A percentile compares a stretch with the other conserved stretches of the same genome.
Conservation (phyloP, 2,797 vertebrate genomes). For the Gambelia wislizenii region DNA sequence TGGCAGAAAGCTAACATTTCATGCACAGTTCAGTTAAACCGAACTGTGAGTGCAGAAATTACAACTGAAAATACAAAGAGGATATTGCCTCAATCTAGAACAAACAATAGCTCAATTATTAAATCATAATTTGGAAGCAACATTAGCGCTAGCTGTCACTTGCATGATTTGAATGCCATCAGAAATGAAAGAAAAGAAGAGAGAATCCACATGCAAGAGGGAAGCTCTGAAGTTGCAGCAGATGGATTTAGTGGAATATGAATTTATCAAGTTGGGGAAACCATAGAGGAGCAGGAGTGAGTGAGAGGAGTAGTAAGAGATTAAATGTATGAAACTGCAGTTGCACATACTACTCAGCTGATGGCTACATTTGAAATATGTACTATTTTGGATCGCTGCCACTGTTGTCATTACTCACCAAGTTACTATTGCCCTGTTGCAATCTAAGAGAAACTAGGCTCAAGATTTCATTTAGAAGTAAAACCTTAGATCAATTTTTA, state of each 20-base stretch:
- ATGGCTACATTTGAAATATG: neutral
- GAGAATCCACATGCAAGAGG: neutral
- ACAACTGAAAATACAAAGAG: neutral
- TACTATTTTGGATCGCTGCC: neutral
- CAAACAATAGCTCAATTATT: neutral
- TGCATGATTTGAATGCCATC: neutral
- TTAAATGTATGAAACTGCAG: neutral
- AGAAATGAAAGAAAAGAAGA: neutral
- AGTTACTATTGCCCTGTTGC: conserved; percentile 4
- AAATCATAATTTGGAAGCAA: neutral
- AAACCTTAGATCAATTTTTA: conserved; percentile 11
- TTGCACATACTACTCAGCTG: neutral
- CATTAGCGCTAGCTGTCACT: neutral
- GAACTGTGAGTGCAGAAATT: neutral
- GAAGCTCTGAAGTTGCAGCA: neutral
- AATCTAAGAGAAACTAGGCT: neutral
- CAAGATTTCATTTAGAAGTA: neutral
- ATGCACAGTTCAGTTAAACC: neutral
- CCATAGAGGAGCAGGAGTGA: neutral
- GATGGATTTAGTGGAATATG: neutral
- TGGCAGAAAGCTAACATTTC: neutral
- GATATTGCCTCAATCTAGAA: neutral
- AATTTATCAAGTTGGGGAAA: neutral
- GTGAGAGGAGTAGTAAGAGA: neutral
- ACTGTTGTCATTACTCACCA: conserved; percentile 1